Percentiles rank a stretch among this genome's conserved stretches.
These are phyloP conservation scores for Melanaphis sacchari DNA, from an alignment of 1,140 invertebrate genomes.

Conservation along the genomic window DNA sequence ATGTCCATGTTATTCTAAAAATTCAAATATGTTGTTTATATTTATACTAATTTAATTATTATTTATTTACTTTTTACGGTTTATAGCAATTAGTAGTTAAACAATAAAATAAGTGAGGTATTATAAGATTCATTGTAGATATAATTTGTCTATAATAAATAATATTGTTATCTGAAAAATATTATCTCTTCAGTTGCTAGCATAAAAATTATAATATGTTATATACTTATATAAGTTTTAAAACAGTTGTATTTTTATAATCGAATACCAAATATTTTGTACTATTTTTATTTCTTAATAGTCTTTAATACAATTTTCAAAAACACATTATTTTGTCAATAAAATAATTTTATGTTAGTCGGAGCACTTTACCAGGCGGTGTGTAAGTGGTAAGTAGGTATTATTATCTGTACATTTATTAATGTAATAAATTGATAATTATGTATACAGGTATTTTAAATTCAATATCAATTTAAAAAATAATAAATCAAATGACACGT, in stretches of 20 bases:
- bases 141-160: not conserved
- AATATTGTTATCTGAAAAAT: no score
- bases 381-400: not conserved
- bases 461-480: not conserved
- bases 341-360: not conserved
- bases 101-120: not conserved
- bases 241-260: no score
- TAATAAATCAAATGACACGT: slow-evolving; percentile 13
- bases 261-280: no score
- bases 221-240: no score
- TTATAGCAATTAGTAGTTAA: not conserved
- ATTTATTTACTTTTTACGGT: not conserved
- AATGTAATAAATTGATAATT: not conserved
- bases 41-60: not conserved
- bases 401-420: not conserved
- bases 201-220: not conserved
- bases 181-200: no score
- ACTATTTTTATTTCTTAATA: no score
- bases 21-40: not conserved
- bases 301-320: not conserved
- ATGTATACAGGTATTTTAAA: not conserved
- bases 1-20: not conserved
- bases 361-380: not conserved
- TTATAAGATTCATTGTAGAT: not conserved
- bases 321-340: not conserved